Percentiles rank a stretch among this genome's conserved stretches.
These are phyloP conservation scores for Haplochromis burtoni DNA, from an alignment of 2,113 vertebrate genomes.

Conservation along the genomic window DNA sequence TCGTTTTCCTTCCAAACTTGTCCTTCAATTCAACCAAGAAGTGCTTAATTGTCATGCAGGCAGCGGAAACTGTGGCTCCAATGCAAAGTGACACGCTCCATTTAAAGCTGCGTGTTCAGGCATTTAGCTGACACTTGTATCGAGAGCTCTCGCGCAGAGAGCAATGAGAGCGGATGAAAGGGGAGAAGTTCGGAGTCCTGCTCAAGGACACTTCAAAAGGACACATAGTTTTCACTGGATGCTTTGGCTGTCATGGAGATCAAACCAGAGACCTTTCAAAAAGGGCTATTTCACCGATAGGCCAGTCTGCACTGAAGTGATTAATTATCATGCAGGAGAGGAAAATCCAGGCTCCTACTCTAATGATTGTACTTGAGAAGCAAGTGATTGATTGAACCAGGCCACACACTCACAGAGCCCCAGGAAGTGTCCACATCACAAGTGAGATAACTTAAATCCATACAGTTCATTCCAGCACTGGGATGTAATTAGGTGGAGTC, in stretches of 20 bases:
- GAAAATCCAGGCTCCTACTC: neutral
- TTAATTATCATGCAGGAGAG: slow-evolving; percentile 11
- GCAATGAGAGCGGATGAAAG: neutral
- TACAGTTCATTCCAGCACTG: neutral
- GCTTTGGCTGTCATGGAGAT: neutral
- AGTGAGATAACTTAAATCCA: neutral
- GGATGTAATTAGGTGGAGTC: neutral
- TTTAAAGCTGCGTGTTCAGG: neutral
- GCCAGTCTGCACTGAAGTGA: neutral
- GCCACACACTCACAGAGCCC: neutral
- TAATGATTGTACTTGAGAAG: neutral
- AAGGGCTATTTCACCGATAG: neutral
- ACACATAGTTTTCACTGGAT: neutral
- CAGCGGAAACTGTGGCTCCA: neutral
- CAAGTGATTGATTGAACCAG: neutral
- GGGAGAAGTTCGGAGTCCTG: neutral
- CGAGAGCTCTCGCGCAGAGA: neutral
- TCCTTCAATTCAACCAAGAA: slow-evolving; percentile 10
- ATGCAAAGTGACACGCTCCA: neutral
- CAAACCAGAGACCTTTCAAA: neutral
- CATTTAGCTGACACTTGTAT: neutral
- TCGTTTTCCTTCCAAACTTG: neutral
- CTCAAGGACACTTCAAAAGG: slow-evolving; percentile 1
- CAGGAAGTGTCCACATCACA: neutral
- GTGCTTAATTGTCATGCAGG: slow-evolving; percentile 16